Evolutionary conservation across 2,797 vertebrate species (phyloP).

Genomic region (Sarcoramphus papa): DNA sequence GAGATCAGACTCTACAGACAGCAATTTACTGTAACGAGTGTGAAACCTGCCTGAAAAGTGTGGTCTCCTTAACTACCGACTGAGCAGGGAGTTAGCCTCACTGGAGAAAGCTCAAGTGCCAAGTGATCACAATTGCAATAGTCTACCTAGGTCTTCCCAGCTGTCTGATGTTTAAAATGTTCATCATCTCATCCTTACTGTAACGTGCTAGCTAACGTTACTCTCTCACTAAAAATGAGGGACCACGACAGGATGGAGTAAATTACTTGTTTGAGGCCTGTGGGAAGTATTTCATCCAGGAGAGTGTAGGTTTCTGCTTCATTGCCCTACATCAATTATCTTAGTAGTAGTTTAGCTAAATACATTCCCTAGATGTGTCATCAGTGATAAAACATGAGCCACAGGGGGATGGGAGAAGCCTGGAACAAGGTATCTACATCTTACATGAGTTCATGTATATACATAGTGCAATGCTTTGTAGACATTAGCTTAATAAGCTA

Average conservation of each 20-base stretch:
- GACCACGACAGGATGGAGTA: background rate
- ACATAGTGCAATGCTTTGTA: background rate
- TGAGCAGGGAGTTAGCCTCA: background rate
- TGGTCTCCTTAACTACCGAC: background rate
- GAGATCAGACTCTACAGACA: background rate
- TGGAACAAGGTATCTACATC: background rate
- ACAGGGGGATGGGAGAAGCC: background rate
- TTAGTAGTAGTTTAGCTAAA: background rate
- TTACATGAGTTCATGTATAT: background rate
- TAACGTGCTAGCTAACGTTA: background rate
- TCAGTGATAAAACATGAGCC: background rate
- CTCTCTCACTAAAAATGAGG: background rate
- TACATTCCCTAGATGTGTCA: background rate
- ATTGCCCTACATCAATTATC: background rate
- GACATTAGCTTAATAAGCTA: background rate
- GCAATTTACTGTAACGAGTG: background rate
- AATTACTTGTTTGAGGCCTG: background rate
- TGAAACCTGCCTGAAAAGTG: background rate
- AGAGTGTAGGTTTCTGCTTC: background rate
- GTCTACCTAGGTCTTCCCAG: background rate
- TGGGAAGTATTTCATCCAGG: background rate
- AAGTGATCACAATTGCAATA: background rate
- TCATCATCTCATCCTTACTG: background rate
- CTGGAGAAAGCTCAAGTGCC: background rate
- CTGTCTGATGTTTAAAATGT: background rate